Evolutionary conservation across 2,888 invertebrate species (phyloP), one percentile per base, ranked within the genome.

Genomic region (Glaucopsyche alexis): DNA sequence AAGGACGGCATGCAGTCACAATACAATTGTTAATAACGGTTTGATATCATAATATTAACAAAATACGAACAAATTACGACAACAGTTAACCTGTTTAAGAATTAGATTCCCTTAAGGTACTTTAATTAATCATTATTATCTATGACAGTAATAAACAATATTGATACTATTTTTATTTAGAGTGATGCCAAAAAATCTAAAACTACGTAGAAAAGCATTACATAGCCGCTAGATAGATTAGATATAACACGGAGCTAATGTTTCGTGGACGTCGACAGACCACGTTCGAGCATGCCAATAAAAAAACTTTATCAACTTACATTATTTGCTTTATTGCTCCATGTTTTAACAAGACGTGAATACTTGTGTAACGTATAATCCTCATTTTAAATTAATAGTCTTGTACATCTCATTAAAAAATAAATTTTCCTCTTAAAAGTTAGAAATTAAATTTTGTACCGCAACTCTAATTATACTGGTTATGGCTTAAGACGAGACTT

Each of bases 281-380:
- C 38, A 19, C 55, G 19, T 16, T 29, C 29, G 60, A 60, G 13
- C 60, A 8, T 38, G 11, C 29, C 60, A 14, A 60, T 60, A 5
- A 60, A 60, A 60, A 60, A 38, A 60, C 60, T 60, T 60, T 38
- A 60, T 29, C 29, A 60, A 60, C 29, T 60, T 38, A 38, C 38
- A 38, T 29, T 29, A 38, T 29, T 60, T 14, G 29, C 60, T 60
- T 60, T 29, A 60, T 60, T 38, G 29, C 60, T 60, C 14, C 29
- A 60, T 60, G 60, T 60, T 60, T 60, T 29, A 29, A 29, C 29
- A 29, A 29, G 29, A 1, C 29, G 29, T 29, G 29, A 3, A 29
- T 29, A 29, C 29, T 29, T 29, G 29, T 60, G 29, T 60, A 60
- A 38, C 13, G 29, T 16, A 16, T 14, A 60, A 60, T 13, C 29